Conservation (phyloP, 2,888 invertebrate genomes). For the Quadriops clusia region DNA sequence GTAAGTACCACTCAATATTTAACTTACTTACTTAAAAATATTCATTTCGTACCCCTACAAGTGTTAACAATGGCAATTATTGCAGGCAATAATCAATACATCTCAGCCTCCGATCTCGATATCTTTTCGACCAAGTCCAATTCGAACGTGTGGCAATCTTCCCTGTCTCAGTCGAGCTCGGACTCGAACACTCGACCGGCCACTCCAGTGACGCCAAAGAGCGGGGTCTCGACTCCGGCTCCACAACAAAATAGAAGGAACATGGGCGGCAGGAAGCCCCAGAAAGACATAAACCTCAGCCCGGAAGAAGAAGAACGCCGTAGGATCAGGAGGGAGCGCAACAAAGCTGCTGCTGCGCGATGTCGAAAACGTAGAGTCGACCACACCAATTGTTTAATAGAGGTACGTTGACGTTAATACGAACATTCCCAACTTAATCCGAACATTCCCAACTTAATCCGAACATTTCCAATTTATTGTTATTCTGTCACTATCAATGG, state of each 20-base stretch:
- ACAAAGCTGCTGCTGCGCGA: slow-evolving; percentile 94
- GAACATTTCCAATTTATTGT: no score
- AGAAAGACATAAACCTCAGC: slow-evolving; percentile 61
- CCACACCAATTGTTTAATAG: slow-evolving; percentile 82
- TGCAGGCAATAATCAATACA: slow-evolving; percentile 36
- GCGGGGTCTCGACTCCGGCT: slow-evolving; percentile 14
- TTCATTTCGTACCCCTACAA: no score
- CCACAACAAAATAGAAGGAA: slow-evolving; percentile 46
- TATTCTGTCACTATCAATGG: no score
- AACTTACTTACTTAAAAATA: no score
- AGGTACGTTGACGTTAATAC: slow-evolving; percentile 43
- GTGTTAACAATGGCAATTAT: not conserved
- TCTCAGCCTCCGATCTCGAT: slow-evolving; percentile 33
- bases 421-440: no score
- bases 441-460: no score
- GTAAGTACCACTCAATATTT: slow-evolving; percentile 26
- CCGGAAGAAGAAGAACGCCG: slow-evolving; percentile 91
- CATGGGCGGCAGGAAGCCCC: slow-evolving; percentile 75
- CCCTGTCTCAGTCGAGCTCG: slow-evolving; percentile 33
- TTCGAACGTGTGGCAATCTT: slow-evolving; percentile 31
- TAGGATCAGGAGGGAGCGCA: slow-evolving; percentile 77
- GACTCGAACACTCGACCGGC: slow-evolving; percentile 31
- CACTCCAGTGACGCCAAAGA: slow-evolving; percentile 26
- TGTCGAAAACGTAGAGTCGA: slow-evolving; percentile 94
- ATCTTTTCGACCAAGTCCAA: slow-evolving; percentile 26